These are phyloP conservation scores for Nasonia oneida DNA, from an alignment of 2,888 invertebrate genomes.

Conservation along the genomic window DNA sequence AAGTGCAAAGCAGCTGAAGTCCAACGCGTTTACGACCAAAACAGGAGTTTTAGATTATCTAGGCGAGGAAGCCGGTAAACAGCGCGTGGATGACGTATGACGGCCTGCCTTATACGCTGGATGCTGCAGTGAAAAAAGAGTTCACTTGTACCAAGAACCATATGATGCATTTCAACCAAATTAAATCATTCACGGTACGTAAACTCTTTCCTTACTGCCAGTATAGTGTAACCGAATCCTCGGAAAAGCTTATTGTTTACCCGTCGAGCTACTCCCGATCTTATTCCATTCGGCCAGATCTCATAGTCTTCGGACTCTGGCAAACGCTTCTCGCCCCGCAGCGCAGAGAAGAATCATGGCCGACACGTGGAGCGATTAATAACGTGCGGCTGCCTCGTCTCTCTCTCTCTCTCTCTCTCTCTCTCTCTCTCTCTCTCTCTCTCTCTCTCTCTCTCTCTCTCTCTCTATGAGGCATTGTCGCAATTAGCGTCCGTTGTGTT, in stretches of 20 bases:
- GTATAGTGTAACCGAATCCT: background rate
- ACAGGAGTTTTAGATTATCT: background rate
- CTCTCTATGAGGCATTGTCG: slow-evolving; percentile 34
- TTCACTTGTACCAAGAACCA: background rate
- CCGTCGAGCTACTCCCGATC: slow-evolving; percentile 8
- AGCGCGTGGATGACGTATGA: background rate
- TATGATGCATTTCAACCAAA: no score
- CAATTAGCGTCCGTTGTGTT: slow-evolving; percentile 29
- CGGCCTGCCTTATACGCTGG: background rate
- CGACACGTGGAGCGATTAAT: slow-evolving; percentile 42
- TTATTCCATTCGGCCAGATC: slow-evolving; percentile 11
- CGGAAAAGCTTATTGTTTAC: slow-evolving; percentile 16
- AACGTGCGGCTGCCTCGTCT: slow-evolving; percentile 17
- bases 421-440: background rate
- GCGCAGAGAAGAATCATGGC: slow-evolving; percentile 29
- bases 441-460: background rate
- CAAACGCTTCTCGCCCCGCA: background rate
- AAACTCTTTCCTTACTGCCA: no score
- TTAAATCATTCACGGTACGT: no score
- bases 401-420: background rate
- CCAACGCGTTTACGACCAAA: background rate
- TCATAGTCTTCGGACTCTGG: background rate
- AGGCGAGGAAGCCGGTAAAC: slow-evolving; percentile 3
- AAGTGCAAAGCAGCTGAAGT: background rate
- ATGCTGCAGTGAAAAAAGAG: background rate